Conservation (phyloP, 2,888 invertebrate genomes). For the Dimorphilus gyrociliatus region DNA sequence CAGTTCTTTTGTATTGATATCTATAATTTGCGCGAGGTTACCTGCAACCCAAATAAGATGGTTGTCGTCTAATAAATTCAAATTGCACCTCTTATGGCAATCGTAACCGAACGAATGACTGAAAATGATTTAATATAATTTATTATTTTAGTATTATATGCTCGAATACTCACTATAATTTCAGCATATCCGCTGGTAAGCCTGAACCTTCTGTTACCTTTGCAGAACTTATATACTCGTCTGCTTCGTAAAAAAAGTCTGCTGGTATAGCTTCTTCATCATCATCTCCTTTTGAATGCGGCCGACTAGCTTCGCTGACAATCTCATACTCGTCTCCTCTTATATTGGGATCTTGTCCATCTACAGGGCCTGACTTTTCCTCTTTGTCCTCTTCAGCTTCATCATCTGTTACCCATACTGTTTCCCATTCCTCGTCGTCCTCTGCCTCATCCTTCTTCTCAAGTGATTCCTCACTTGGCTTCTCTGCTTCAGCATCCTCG, state of each 20-base stretch:
- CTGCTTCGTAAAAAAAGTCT: constrained; percentile 30
- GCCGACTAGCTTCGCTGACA: constrained; percentile 11
- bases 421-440: constrained; percentile 1
- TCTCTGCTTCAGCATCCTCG: constrained; percentile 3
- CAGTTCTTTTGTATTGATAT: constrained; percentile 49
- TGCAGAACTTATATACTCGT: constrained; percentile 23
- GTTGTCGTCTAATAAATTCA: constrained; percentile 56
- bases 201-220: constrained; percentile 25
- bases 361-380: constrained; percentile 4
- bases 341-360: constrained; percentile 6
- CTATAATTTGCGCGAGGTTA: constrained; percentile 59
- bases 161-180: no score
- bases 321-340: constrained; percentile 10
- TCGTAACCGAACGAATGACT: constrained; percentile 76
- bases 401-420: constrained; percentile 4
- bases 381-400: constrained; percentile 4
- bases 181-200: constrained; percentile 24
- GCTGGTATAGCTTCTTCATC: constrained; percentile 18
- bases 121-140: neutral
- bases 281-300: constrained; percentile 7
- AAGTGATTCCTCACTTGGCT: constrained; percentile 3
- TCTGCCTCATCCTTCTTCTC: constrained; percentile 4
- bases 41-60: constrained; percentile 64
- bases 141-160: neutral
- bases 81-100: constrained; percentile 59